A percentile compares a stretch with the other conserved stretches of the same genome.
phyloP scores from a whole-genome alignment of 2,888 invertebrate genomes.

The Hyppa rectilinea region DNA sequence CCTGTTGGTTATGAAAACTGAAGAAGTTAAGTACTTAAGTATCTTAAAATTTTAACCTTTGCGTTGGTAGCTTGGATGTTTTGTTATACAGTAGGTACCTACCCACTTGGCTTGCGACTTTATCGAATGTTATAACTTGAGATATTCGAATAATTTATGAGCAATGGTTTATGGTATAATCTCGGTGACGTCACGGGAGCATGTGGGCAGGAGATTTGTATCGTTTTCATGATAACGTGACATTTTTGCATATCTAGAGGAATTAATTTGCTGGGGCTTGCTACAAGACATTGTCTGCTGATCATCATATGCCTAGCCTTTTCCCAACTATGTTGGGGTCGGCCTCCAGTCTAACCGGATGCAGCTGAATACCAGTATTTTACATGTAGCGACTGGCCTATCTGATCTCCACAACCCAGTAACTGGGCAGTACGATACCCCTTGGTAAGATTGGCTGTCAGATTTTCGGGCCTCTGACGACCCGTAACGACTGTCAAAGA shows the following conservation, averaged over 20 bases:
- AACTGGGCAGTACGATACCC: no score
- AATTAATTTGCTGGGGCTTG: not conserved
- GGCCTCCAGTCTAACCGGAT: no score
- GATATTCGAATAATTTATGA: not conserved
- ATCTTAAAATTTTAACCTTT: constrained; percentile 11
- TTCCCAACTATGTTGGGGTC: no score
- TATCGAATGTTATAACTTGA: not conserved
- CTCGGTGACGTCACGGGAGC: not conserved
- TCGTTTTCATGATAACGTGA: not conserved
- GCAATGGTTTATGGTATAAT: not conserved
- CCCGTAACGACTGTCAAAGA: no score
- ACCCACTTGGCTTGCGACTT: not conserved
- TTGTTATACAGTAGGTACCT: not conserved
- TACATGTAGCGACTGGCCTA: no score
- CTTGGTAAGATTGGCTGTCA: no score
- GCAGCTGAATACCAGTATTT: no score
- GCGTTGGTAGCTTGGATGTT: not conserved
- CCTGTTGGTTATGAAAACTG: not conserved
- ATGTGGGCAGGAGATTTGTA: not conserved
- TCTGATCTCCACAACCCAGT: no score
- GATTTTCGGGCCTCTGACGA: no score
- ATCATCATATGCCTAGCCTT: no score
- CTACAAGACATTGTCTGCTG: not conserved
- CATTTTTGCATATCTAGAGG: not conserved
- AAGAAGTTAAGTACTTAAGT: not conserved